phyloP scores from a whole-genome alignment of 2,797 vertebrate genomes.

The Phrynocephalus forsythii region DNA sequence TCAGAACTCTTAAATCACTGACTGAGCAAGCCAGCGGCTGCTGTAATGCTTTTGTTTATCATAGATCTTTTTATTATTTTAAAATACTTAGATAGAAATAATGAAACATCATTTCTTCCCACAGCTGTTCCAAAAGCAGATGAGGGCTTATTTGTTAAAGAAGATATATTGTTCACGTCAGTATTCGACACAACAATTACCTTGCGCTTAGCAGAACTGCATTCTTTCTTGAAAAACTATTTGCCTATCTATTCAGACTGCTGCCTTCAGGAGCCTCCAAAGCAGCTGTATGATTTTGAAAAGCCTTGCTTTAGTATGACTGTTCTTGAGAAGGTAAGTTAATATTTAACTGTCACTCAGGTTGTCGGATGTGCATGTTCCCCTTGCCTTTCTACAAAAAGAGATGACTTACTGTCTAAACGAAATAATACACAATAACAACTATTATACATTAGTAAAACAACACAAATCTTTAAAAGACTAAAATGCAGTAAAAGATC shows the following conservation, averaged over 20 bases:
- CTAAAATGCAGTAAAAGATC: too few relatives aligned
- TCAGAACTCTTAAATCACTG: too few relatives aligned
- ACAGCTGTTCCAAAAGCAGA: slow-evolving; percentile 62
- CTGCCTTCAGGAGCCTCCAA: slow-evolving; percentile 76
- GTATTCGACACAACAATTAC: slow-evolving; percentile 76
- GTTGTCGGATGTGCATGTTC: too few relatives aligned
- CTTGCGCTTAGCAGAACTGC: slow-evolving; percentile 81
- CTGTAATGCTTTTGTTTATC: neutral
- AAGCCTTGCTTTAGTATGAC: neutral
- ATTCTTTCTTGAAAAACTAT: slow-evolving; percentile 80
- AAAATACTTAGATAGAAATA: neutral
- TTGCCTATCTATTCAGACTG: slow-evolving; percentile 78
- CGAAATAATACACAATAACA: too few relatives aligned
- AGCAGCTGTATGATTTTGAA: slow-evolving; percentile 69
- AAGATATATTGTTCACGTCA: slow-evolving; percentile 72
- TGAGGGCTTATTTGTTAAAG: slow-evolving; percentile 62
- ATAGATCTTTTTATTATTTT: neutral
- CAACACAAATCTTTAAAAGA: too few relatives aligned
- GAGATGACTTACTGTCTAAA: too few relatives aligned
- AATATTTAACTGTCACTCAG: neutral
- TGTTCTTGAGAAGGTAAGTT: slow-evolving; percentile 64
- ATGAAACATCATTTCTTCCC: slow-evolving; percentile 46
- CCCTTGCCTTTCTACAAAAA: too few relatives aligned
- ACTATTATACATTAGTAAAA: too few relatives aligned
- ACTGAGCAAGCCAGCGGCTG: too few relatives aligned